These are phyloP conservation scores for Macrotis lagotis DNA, from an alignment of 2,113 vertebrate genomes.

Conservation along the genomic window DNA sequence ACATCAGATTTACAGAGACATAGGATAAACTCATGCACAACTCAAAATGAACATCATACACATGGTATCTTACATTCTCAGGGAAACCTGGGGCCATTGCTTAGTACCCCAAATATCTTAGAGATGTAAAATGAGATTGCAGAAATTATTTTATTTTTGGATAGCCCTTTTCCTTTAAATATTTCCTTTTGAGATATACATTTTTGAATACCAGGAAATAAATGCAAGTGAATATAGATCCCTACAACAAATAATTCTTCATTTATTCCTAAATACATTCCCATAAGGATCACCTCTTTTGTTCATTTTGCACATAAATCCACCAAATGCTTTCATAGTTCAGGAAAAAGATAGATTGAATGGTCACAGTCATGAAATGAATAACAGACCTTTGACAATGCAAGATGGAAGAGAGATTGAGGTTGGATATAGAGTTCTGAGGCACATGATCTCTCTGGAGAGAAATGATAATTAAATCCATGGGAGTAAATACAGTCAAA, in stretches of 20 bases:
- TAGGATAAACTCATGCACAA: neutral
- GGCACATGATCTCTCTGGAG: neutral
- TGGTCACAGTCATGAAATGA: neutral
- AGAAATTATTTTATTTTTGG: neutral
- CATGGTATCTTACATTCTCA: neutral
- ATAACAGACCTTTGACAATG: neutral
- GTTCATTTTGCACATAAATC: neutral
- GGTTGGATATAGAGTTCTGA: neutral
- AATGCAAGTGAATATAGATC: neutral
- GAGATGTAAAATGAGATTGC: neutral
- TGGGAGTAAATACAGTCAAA: neutral
- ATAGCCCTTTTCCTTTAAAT: neutral
- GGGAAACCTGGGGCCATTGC: neutral
- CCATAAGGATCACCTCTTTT: neutral
- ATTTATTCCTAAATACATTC: neutral
- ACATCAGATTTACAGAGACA: neutral
- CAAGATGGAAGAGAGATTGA: neutral
- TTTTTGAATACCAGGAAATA: neutral
- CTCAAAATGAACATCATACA: neutral
- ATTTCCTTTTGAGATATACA: neutral
- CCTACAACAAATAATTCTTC: neutral
- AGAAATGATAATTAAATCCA: neutral
- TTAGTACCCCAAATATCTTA: neutral
- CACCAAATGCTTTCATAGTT: neutral
- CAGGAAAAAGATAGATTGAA: neutral